Base-by-base conservation (phyloP, 2,797 vertebrate species). In the Thaleichthys pacificus region DNA sequence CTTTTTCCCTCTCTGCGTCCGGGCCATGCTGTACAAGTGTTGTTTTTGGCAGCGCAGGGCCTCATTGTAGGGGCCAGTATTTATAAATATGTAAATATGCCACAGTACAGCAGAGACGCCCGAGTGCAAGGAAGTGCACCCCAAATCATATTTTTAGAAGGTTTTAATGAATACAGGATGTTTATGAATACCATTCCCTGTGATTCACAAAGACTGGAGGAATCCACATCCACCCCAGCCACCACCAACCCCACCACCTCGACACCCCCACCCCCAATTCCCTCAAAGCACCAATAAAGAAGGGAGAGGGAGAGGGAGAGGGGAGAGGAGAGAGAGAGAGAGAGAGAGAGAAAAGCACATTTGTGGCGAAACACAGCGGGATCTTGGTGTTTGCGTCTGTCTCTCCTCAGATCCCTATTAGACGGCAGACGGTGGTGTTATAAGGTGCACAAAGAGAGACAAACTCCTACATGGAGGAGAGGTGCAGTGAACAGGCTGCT, bases 131-230 rank as follows among this genome's bases (percentile, higher is more conserved):
- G 87, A 88, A 88, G 87, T 86, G 77, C 6, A 71, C 70, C 74
- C 77, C 83, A 86, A 90, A 86, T 88, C 86, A 74, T 94, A 94
- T 94, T 94, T 94, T 94, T 94, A 93, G 93, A 93, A 90, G 90
- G 89, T 93, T 94, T 93, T 94, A 94, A 94, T 93, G 92, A 94
- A 93, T 91, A 93, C 92, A 93, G 93, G 92, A 94, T 94, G 92
- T 93, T 94, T 94, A 93, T 93, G 84, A 86, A 93, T 92, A 91
- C 90, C 91, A 88, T 91, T 93, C 89, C 89, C 90, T 92, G 91
- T 90, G 91, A 93, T 93, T 93, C 75, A 82, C 91, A 93, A 93
- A 93, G 91, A 91, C 82, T 86, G 84, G 89, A 91, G 89, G 91
- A 93, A 91, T 91, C 91, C 90, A 89, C 88, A 88, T 88, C 81